Conservation (phyloP, 2,888 invertebrate genomes). For the Trichogramma dendrolimi region DNA sequence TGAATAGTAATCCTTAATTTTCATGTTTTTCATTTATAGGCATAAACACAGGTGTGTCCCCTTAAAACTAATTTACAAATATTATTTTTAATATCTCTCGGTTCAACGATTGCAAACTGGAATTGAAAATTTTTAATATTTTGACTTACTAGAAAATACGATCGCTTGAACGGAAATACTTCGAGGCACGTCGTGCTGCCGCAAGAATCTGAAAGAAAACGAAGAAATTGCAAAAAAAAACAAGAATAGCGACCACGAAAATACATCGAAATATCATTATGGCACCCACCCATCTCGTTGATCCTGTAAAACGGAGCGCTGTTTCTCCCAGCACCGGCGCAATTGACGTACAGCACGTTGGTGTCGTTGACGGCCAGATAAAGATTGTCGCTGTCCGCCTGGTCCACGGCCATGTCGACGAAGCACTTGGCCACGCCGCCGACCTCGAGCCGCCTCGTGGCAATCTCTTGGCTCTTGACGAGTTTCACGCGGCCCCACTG, state of each 20-base stretch:
- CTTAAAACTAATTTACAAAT: slow-evolving; percentile 1
- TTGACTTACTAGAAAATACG: slow-evolving; percentile 52
- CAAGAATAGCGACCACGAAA: background rate
- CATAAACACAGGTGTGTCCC: background rate
- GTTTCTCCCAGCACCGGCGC: slow-evolving; percentile 40
- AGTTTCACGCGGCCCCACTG: slow-evolving; percentile 52
- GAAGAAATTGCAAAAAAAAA: background rate
- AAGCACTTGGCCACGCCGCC: slow-evolving; percentile 36
- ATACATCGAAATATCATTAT: background rate
- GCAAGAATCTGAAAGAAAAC: slow-evolving; percentile 41
- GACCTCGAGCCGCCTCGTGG: slow-evolving; percentile 26
- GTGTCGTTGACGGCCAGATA: slow-evolving; percentile 55
- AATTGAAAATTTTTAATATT: background rate
- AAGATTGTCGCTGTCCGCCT: slow-evolving; percentile 50
- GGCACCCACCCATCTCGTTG: slow-evolving; percentile 37
- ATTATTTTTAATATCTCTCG: no score
- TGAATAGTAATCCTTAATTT: no score
- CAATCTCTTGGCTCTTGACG: slow-evolving; percentile 50
- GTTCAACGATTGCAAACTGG: no score
- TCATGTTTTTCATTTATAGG: no score
- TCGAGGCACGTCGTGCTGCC: slow-evolving; percentile 53
- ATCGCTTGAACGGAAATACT: slow-evolving; percentile 53
- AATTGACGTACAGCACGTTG: slow-evolving; percentile 50
- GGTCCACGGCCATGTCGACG: slow-evolving; percentile 52
- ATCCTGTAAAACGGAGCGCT: slow-evolving; percentile 39